Percentiles rank a stretch among this genome's conserved stretches.
These are phyloP conservation scores for Narcine bancroftii DNA, from an alignment of 2,113 vertebrate species.

Conservation along the genomic window DNA sequence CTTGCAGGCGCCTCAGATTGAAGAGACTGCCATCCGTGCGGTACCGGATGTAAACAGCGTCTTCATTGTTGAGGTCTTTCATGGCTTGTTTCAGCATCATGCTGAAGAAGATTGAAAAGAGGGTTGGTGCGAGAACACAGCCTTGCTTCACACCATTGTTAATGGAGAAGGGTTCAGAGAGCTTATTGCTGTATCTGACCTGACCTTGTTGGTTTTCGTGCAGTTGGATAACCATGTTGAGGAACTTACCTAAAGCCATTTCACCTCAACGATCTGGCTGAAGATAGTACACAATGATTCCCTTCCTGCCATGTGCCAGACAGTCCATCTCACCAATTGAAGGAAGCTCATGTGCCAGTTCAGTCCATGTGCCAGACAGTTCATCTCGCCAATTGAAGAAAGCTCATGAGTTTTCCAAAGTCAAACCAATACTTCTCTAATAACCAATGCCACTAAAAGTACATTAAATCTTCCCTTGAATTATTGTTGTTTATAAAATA, in stretches of 20 bases:
- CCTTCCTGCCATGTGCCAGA: neutral
- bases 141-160: too few relatives aligned
- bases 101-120: too few relatives aligned
- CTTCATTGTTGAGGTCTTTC: too few relatives aligned
- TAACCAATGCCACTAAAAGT: neutral
- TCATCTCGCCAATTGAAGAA: neutral
- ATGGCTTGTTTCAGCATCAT: too few relatives aligned
- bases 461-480: neutral
- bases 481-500: neutral
- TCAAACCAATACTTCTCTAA: neutral
- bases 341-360: neutral
- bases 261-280: neutral
- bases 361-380: neutral
- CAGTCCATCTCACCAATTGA: neutral
- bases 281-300: neutral
- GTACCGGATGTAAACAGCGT: too few relatives aligned
- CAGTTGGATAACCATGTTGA: too few relatives aligned
- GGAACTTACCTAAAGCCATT: neutral
- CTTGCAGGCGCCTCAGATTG: too few relatives aligned
- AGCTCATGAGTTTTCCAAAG: neutral
- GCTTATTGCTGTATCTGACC: too few relatives aligned
- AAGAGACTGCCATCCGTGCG: too few relatives aligned
- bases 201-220: too few relatives aligned
- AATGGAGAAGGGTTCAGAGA: too few relatives aligned
- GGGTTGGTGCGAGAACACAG: too few relatives aligned